A percentile compares a stretch with the other conserved stretches of the same genome.
Evolutionary conservation across 2,888 invertebrate genomes (phyloP).

Genomic region (Mythimna loreyi): DNA sequence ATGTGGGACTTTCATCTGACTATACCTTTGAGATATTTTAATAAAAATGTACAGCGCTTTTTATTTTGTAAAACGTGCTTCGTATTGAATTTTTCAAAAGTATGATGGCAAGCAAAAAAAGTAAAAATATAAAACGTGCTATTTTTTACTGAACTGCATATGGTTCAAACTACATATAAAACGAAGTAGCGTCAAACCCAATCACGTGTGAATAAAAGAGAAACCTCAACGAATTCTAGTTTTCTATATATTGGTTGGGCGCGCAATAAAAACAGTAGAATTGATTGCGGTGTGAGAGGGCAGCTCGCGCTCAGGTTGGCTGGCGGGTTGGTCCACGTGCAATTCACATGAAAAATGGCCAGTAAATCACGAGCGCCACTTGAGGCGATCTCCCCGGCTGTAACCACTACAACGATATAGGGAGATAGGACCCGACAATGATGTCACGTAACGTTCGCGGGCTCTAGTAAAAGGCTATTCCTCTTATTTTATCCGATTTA

Average conservation of each 20-base stretch:
- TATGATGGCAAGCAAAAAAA: constrained; percentile 13
- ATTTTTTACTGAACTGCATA: constrained; percentile 38
- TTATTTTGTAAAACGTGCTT: constrained; percentile 33
- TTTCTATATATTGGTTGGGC: constrained; percentile 67
- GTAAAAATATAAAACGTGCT: not conserved
- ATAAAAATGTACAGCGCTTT: constrained; percentile 41
- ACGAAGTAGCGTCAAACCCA: constrained; percentile 46
- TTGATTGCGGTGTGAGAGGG: constrained; percentile 76
- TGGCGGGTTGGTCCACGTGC: constrained; percentile 72
- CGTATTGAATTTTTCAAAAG: constrained; percentile 21
- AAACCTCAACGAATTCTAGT: constrained; percentile 54
- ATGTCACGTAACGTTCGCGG: constrained; percentile 64
- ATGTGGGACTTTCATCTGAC: constrained; percentile 38
- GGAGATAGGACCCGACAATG: constrained; percentile 63
- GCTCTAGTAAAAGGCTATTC: constrained; percentile 41
- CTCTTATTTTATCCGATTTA: constrained; percentile 47
- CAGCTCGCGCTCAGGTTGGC: constrained; percentile 65
- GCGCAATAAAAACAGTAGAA: constrained; percentile 78
- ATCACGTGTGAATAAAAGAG: constrained; percentile 53
- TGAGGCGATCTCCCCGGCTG: constrained; percentile 72
- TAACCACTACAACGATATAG: constrained; percentile 63
- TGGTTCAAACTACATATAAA: constrained; percentile 25
- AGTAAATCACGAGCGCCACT: constrained; percentile 78
- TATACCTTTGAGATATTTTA: constrained; percentile 26
- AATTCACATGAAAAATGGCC: constrained; percentile 81